Evolutionary conservation across 2,888 invertebrate genomes (phyloP).

Genomic region (Bhutanitis thaidina): DNA sequence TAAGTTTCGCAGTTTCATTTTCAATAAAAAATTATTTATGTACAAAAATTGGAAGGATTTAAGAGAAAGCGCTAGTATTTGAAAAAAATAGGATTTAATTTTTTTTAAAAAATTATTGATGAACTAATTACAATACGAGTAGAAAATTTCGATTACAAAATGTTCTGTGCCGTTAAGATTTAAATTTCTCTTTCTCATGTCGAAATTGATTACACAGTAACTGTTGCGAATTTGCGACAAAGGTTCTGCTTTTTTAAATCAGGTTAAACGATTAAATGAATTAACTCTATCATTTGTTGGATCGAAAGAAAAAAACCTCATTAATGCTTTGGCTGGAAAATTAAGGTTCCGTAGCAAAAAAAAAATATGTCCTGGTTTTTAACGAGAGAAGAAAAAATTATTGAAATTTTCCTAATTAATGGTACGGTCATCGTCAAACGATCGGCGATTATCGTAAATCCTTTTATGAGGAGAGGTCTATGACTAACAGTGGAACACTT

Average conservation of each 20-base stretch:
- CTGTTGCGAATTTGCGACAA: slow-evolving; percentile 17
- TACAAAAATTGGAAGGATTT: no score
- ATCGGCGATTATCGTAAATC: no score
- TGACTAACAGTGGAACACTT: no score
- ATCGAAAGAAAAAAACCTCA: slow-evolving; percentile 21
- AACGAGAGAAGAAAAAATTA: no score
- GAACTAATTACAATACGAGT: background rate
- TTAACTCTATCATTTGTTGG: slow-evolving; percentile 20
- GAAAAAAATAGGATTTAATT: no score
- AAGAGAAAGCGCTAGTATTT: no score
- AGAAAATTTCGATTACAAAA: slow-evolving; percentile 6
- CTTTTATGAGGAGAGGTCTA: no score
- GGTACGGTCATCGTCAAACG: no score
- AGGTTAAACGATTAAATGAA: slow-evolving; percentile 25
- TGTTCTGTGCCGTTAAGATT: background rate
- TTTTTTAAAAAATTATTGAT: no score
- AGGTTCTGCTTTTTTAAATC: slow-evolving; percentile 19
- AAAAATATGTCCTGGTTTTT: background rate
- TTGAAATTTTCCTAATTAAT: no score
- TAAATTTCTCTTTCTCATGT: slow-evolving; percentile 21
- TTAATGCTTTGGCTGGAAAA: slow-evolving; percentile 7
- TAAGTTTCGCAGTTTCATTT: no score
- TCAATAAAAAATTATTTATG: no score
- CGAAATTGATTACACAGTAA: slow-evolving; percentile 14
- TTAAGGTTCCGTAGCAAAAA: background rate